Evolutionary conservation across 2,888 invertebrate species (phyloP).

Genomic region (Antheraea assamensis): DNA sequence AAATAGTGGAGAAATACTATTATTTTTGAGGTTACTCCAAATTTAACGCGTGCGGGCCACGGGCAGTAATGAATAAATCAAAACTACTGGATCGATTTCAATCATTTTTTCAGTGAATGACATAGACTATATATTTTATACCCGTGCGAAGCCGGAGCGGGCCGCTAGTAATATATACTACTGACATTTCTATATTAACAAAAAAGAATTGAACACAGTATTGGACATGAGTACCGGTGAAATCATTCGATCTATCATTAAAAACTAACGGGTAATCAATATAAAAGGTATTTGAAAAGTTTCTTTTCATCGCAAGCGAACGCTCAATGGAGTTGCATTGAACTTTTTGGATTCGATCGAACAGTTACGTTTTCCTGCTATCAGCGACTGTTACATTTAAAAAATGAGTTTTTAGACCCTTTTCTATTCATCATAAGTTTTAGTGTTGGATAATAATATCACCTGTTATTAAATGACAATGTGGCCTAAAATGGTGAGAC

Average conservation of each 20-base stretch:
- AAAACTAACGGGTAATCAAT: slow-evolving; percentile 54
- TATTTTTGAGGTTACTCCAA: no score
- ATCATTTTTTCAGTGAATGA: no score
- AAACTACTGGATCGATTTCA: no score
- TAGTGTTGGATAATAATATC: no score
- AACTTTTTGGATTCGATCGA: slow-evolving; percentile 58
- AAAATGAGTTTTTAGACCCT: slow-evolving; percentile 38
- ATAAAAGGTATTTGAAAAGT: slow-evolving; percentile 57
- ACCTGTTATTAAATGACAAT: no score
- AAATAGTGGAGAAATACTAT: no score
- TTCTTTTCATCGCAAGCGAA: slow-evolving; percentile 65
- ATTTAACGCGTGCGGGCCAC: no score
- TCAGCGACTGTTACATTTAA: slow-evolving; percentile 51
- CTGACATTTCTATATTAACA: slow-evolving; percentile 10
- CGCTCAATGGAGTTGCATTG: slow-evolving; percentile 63
- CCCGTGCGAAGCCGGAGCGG: no score
- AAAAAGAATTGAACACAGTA: slow-evolving; percentile 23
- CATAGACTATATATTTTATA: no score
- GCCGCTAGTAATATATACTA: no score
- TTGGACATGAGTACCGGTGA: slow-evolving; percentile 34
- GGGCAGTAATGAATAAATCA: no score
- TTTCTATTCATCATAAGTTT: background rate
- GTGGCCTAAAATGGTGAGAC: no score
- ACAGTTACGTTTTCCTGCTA: slow-evolving; percentile 47
- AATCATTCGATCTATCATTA: slow-evolving; percentile 39